Base-by-base conservation (phyloP, 2,113 vertebrate species). In the Ceyx margarethae region DNA sequence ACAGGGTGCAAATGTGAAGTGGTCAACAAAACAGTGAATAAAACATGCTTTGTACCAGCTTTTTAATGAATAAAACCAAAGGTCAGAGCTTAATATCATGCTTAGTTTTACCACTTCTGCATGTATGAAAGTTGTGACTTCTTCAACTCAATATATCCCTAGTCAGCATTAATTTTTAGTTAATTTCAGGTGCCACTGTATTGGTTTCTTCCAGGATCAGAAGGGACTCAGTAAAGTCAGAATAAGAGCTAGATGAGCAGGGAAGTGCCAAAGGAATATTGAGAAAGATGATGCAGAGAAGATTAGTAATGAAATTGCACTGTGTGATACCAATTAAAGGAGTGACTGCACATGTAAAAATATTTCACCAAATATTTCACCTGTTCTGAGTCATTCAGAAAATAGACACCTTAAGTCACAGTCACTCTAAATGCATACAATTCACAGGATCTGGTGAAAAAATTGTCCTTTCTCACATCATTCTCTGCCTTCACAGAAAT, bases 51-150 rank as follows among this genome's bases (percentile, higher is more conserved):
- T 6, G 1, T 76, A 29, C 6, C 51, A 92, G 20, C 14, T 45
- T 89, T 90, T 76, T 29, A 62, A 77, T 83, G 58, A 66, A 80
- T 42, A 61, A 56, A 76, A 76, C 31, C 48, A 13, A 88, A 69
- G 51, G 50, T 62, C 72, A 69, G 79, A 73, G 72, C 23, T 73
- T 76, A 75, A 42, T 33, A 45, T n/a, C 65, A 75, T 21, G 40
- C 45, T 71, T 65, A 37, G 25, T 73, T 91, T 64, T 80, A 57
- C 58, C 50, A 79, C 29, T 87, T 82, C 22, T 64, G 9, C 40
- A 50, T 40, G 22, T 65, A 64, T 29, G 29, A 26, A 87, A 82
- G 45, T 15, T 80, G 25, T 83, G 56, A 45, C 56, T 85, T n/a
- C 46, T 29, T 50, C n/a, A 57, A 13, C 31, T 77, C 61, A 79